A percentile compares a stretch with the other conserved stretches of the same genome.
phyloP scores from a whole-genome alignment of 2,888 invertebrate species.

The Seira ritae region DNA sequence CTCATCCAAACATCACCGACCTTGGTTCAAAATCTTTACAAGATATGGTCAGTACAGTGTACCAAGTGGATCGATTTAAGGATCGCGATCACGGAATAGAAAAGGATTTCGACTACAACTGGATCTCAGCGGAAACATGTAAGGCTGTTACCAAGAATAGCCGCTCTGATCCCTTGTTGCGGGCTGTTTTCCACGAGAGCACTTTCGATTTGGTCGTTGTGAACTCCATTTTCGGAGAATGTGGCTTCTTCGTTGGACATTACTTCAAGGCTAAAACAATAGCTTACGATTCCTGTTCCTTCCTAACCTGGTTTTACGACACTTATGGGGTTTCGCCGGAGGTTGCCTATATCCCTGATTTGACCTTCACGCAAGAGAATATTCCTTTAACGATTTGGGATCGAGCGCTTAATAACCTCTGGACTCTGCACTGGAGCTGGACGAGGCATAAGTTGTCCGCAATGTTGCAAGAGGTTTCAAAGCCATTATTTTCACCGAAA shows the following conservation, averaged over 20 bases:
- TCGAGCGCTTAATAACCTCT: constrained; percentile 49
- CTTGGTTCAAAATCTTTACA: constrained; percentile 45
- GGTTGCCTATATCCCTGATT: constrained; percentile 64
- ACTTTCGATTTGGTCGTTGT: constrained; percentile 67
- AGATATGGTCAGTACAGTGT: constrained; percentile 50
- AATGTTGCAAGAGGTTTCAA: constrained; percentile 25
- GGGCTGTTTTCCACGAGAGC: constrained; percentile 57
- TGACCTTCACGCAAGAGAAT: constrained; percentile 1
- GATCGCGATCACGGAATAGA: constrained; percentile 53
- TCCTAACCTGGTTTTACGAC: constrained; percentile 66
- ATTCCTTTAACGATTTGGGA: constrained; percentile 58
- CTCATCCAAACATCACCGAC: constrained; percentile 56
- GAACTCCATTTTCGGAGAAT: constrained; percentile 68
- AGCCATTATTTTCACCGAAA: constrained; percentile 27
- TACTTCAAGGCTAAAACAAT: constrained; percentile 66
- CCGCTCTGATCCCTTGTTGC: constrained; percentile 47
- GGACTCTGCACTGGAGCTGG: constrained; percentile 43
- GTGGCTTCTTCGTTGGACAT: constrained; percentile 65
- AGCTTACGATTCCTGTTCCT: constrained; percentile 47
- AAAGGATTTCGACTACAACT: constrained; percentile 51
- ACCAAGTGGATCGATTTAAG: constrained; percentile 64
- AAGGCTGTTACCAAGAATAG: constrained; percentile 33
- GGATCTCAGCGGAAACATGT: constrained; percentile 15
- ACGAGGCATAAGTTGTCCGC: constrained; percentile 38
- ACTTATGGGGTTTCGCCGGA: constrained; percentile 62